Evolutionary conservation across 2,797 vertebrate species (phyloP).

Genomic region (Tokudaia tokunoshimensis): DNA sequence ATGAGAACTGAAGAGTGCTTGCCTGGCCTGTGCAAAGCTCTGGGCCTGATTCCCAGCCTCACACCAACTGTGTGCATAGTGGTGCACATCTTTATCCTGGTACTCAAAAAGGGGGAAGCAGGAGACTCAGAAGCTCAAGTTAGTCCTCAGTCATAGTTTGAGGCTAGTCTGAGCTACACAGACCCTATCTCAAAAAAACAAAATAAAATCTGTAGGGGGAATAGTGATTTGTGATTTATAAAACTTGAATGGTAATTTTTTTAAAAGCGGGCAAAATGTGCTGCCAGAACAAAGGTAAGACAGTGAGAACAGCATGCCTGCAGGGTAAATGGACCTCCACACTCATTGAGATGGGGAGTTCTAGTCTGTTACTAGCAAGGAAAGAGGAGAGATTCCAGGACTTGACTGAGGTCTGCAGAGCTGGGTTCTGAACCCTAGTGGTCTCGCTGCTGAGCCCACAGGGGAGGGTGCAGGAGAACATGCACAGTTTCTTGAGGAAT

Average conservation of each 20-base stretch:
- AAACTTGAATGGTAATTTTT: conserved; percentile 43
- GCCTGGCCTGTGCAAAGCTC: not conserved
- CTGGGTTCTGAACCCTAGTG: not conserved
- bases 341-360: not conserved
- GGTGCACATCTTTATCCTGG: not conserved
- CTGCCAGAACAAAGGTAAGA: not conserved
- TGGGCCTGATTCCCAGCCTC: not conserved
- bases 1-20: not conserved
- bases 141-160: not conserved
- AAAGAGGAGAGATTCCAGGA: not conserved
- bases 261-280: conserved; percentile 37
- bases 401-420: not conserved
- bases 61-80: not conserved
- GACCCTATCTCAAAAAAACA: not conserved
- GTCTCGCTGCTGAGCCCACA: too few species aligned
- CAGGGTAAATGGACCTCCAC: not conserved
- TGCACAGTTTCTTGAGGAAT: not conserved
- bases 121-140: not conserved
- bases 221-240: conserved; percentile 34
- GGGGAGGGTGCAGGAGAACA: not conserved
- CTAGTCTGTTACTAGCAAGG: not conserved
- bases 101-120: not conserved
- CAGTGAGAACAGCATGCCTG: not conserved
- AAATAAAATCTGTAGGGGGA: conserved; percentile 18
- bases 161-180: too few species aligned